A percentile compares a stretch with the other conserved stretches of the same genome.
These are phyloP conservation scores for Pomatorhinus ruficollis DNA, from an alignment of 2,113 vertebrate species.

Conservation along the genomic window DNA sequence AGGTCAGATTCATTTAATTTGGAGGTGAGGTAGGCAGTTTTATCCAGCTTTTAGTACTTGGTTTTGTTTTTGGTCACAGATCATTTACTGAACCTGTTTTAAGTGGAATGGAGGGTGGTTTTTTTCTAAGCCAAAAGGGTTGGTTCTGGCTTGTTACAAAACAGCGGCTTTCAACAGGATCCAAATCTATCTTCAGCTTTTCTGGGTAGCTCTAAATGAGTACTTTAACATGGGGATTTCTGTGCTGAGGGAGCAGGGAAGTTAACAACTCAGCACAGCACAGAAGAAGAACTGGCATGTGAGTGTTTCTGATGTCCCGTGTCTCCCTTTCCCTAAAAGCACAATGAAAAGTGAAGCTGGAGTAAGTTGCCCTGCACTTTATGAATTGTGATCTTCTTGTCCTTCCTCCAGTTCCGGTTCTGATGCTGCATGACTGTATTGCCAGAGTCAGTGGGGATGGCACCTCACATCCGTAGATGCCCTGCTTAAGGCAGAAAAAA, in stretches of 20 bases:
- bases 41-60: constrained; percentile 54
- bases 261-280: constrained; percentile 30
- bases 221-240: constrained; percentile 66
- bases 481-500: neutral
- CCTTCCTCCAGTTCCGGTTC: neutral
- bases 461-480: neutral
- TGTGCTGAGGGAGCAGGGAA: constrained; percentile 44
- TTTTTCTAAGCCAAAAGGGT: constrained; percentile 43
- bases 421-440: neutral
- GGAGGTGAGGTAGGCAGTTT: constrained; percentile 49
- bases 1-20: constrained; percentile 58
- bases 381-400: neutral
- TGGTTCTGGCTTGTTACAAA: constrained; percentile 60
- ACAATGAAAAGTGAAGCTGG: neutral
- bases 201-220: constrained; percentile 65
- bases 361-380: neutral
- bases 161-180: constrained; percentile 50
- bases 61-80: constrained; percentile 70
- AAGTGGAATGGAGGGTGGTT: constrained; percentile 41
- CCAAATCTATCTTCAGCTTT: constrained; percentile 69
- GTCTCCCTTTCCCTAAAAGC: neutral
- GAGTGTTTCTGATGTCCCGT: neutral
- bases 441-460: neutral
- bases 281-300: constrained; percentile 8
- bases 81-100: constrained; percentile 65